Percentiles rank a stretch among this genome's conserved stretches.
phyloP scores from a whole-genome alignment of 2,888 invertebrate species.

The Sarcophaga subvicina region DNA sequence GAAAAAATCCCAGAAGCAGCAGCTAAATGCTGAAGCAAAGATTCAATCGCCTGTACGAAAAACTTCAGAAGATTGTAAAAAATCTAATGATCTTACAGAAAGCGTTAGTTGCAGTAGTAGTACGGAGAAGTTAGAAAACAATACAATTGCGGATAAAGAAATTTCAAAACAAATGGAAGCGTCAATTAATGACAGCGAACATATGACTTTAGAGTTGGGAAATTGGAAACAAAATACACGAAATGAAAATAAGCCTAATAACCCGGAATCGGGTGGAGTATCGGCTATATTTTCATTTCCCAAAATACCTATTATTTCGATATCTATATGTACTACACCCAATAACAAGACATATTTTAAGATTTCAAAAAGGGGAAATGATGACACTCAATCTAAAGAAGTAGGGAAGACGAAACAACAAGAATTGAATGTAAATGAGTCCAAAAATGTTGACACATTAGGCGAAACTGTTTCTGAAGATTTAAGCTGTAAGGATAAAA shows the following conservation, averaged over 20 bases:
- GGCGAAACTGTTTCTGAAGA: neutral
- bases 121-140: neutral
- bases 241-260: conserved; percentile 22
- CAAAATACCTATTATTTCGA: conserved; percentile 57
- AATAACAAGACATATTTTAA: conserved; percentile 58
- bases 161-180: neutral
- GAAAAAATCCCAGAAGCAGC: conserved; percentile 11
- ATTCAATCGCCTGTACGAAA: neutral
- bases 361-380: conserved; percentile 56
- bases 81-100: neutral
- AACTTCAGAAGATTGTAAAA: neutral
- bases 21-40: neutral
- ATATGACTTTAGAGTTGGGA: conserved; percentile 52
- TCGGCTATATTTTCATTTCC: conserved; percentile 61
- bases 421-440: neutral
- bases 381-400: conserved; percentile 13
- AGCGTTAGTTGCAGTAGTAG: neutral
- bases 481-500: neutral
- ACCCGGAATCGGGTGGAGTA: conserved; percentile 29
- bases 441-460: neutral
- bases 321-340: conserved; percentile 52
- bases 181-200: conserved; percentile 27
- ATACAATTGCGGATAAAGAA: neutral
- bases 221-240: conserved; percentile 25
- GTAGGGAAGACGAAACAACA: neutral